A percentile compares a stretch with the other conserved stretches of the same genome.
Evolutionary conservation across 2,888 invertebrate genomes (phyloP).

Genomic region (Lepidocyrtoides sp.): DNA sequence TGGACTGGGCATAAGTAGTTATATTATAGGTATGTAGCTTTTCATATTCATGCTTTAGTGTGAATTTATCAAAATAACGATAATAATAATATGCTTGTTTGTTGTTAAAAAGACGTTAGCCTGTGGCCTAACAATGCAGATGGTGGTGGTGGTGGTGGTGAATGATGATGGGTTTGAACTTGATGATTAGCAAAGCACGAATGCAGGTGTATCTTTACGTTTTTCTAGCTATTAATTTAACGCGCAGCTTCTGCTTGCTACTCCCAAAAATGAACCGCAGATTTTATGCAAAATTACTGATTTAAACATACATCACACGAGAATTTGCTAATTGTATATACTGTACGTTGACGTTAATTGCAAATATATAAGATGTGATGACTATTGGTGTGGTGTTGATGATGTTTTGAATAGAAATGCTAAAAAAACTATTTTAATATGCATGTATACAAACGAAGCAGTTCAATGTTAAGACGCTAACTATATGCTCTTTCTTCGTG

Average conservation of each 20-base stretch:
- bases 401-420: background rate
- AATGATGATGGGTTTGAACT: background rate
- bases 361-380: too few species aligned
- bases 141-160: too few species aligned
- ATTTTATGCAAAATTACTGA: background rate
- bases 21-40: too few species aligned
- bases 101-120: too few species aligned
- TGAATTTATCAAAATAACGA: too few species aligned
- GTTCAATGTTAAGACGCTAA: background rate
- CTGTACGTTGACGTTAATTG: background rate
- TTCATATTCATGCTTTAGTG: too few species aligned
- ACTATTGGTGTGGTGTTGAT: background rate
- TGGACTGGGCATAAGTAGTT: too few species aligned
- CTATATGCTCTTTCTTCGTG: background rate
- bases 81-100: too few species aligned
- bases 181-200: background rate
- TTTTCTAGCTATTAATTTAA: too few species aligned
- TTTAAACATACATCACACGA: conserved; percentile 1
- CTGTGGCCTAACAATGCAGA: too few species aligned
- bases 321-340: conserved; percentile 45
- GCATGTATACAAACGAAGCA: conserved; percentile 8
- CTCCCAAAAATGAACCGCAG: background rate
- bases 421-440: background rate
- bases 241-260: background rate
- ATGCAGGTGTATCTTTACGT: background rate